Conservation (phyloP, 2,797 vertebrate species). For the Capromys pilorides region DNA sequence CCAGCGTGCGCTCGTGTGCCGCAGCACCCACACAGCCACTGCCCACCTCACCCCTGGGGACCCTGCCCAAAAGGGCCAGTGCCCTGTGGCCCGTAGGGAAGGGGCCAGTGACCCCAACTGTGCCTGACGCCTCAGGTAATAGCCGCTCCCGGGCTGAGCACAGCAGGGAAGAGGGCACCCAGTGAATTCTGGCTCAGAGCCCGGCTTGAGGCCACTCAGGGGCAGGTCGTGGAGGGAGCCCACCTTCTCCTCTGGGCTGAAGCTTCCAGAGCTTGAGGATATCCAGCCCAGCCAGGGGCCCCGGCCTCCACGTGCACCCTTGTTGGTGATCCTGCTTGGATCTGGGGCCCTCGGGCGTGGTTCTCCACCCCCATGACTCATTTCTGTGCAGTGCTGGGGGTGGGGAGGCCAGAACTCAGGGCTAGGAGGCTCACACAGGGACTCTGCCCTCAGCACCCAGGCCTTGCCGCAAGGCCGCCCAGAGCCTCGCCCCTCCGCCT, state of each 20-base stretch:
- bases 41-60: too few relatives aligned
- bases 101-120: too few relatives aligned
- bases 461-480: too few relatives aligned
- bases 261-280: neutral
- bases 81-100: neutral
- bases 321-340: neutral
- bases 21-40: accelerated
- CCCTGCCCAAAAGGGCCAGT: neutral
- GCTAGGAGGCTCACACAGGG: neutral
- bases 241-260: neutral
- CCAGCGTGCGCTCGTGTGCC: neutral
- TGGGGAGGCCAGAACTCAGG: neutral
- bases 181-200: neutral
- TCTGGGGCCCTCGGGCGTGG: neutral
- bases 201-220: accelerated
- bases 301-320: neutral
- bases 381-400: neutral
- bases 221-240: accelerated
- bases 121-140: accelerated
- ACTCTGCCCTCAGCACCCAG: neutral
- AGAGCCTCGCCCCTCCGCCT: slow-evolving; percentile 39
- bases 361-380: neutral
- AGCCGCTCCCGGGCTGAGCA: neutral
- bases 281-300: neutral
- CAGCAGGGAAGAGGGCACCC: neutral